These are phyloP conservation scores for Atta colombica DNA, from an alignment of 1,140 invertebrate genomes.

Conservation along the genomic window DNA sequence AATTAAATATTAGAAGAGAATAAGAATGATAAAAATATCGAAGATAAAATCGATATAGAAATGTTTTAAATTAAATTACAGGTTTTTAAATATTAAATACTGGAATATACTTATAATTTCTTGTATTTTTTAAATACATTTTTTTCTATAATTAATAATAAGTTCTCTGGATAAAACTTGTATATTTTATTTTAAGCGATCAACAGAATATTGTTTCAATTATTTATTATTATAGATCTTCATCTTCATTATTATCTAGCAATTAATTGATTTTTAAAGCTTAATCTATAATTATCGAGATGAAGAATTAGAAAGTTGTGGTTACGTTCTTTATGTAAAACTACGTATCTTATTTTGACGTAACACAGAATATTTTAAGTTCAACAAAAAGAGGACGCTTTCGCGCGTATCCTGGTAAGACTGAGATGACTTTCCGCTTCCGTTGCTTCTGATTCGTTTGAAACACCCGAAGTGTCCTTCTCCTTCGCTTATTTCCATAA, in stretches of 20 bases:
- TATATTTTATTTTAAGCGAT: neutral
- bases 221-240: neutral
- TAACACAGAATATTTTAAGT: constrained; percentile 18
- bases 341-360: neutral
- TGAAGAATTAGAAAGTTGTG: constrained; percentile 22
- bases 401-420: neutral
- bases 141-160: too few species aligned
- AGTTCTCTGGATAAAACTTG: neutral
- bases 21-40: neutral
- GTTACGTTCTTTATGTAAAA: neutral
- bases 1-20: neutral
- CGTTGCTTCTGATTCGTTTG: neutral
- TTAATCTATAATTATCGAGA: neutral
- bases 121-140: neutral
- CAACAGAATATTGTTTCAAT: neutral
- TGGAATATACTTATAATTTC: neutral
- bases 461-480: constrained; percentile 17
- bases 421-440: neutral
- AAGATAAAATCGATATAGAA: neutral
- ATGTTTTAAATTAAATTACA: neutral
- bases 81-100: neutral
- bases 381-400: neutral
- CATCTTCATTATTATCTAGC: neutral
- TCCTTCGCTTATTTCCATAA: constrained; percentile 38
- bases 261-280: neutral